Evolutionary conservation across 2,797 vertebrate genomes (phyloP), one percentile per base, ranked within the genome.

Genomic region (Gobionotothen gibberifrons): DNA sequence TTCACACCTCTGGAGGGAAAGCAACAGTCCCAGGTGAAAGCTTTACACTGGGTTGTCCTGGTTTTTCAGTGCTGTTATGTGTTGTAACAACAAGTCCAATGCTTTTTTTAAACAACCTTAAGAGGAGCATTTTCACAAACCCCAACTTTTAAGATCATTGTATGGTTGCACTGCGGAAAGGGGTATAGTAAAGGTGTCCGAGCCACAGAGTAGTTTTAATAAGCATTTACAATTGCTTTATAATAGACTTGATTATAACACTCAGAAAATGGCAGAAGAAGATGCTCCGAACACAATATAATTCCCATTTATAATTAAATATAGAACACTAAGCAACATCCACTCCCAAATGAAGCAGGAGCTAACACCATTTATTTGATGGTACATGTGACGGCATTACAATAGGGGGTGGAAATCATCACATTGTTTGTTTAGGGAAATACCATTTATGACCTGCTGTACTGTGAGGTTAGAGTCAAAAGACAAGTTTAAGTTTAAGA

Each of bases 1-100:
- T 83, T 83, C 80, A 83, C 87, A 76, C 87, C 88, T 82, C 87
- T 81, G 79, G 57, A 79, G 90, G 85, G 82, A 81, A 69, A 42
- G 53, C 36, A 76, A 62, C 61, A 17, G 78, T 85, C 87, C 84
- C 78, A 68, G 65, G 66, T 87, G 81, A 80, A 63, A 74, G 81
- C 76, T 85, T 67, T 88, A 64, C 76, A 70, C 60, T 40, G 54
- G 36, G 44, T 69, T 69, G 82, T 76, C 81, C 76, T 52, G 68
- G 5, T 72, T 86, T 84, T 84, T 70, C 54, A 54, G 22, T 0
- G n/a, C 21, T 16, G 44, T 68, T 67, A 61, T 70, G 26, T 8
- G 29, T 5, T 3, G 21, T 22, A 60, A 58, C 57, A 40, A 19
- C 47, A 59, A 58, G 68, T 29, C 4, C 7, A 61, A 61, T 16